phyloP scores from a whole-genome alignment of 2,113 vertebrate genomes.

The Pterocles burchelli region DNA sequence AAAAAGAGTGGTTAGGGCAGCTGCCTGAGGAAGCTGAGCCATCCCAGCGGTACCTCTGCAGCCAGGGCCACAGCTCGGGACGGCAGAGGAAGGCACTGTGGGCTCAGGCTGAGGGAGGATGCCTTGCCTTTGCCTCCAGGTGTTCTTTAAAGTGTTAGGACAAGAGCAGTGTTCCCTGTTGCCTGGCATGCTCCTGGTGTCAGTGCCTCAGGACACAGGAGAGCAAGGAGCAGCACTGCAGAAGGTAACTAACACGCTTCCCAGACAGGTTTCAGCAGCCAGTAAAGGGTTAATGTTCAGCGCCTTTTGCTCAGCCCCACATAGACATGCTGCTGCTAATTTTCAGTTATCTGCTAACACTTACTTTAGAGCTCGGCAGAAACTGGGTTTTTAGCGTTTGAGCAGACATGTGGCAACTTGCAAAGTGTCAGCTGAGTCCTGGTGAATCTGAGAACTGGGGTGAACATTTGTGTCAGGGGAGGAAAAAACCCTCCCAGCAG shows the following conservation, averaged over 20 bases:
- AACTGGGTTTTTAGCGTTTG: not conserved
- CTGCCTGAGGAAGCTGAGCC: not conserved
- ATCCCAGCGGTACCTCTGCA: not conserved
- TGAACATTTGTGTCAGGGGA: not conserved
- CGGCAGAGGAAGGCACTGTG: not conserved
- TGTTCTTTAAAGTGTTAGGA: not conserved
- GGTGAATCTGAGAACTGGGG: slow-evolving; percentile 37
- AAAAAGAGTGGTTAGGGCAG: not conserved
- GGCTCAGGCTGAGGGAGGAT: not conserved
- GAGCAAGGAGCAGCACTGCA: not conserved
- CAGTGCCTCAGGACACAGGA: not conserved
- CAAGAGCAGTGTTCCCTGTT: not conserved
- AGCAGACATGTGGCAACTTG: slow-evolving; percentile 57
- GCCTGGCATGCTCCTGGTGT: not conserved
- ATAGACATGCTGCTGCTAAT: not conserved
- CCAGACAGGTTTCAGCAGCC: not conserved
- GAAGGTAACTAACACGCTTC: not conserved
- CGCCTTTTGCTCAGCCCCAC: slow-evolving; percentile 7
- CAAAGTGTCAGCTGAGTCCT: slow-evolving; percentile 36
- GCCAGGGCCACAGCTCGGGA: not conserved
- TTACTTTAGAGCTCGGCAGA: not conserved
- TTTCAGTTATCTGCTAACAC: not conserved
- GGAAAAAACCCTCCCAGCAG: slow-evolving; percentile 11
- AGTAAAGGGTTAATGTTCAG: not conserved
- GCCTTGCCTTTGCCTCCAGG: not conserved